Base-by-base conservation (phyloP, 2,113 vertebrate genomes). In the Cromileptes altivelis region DNA sequence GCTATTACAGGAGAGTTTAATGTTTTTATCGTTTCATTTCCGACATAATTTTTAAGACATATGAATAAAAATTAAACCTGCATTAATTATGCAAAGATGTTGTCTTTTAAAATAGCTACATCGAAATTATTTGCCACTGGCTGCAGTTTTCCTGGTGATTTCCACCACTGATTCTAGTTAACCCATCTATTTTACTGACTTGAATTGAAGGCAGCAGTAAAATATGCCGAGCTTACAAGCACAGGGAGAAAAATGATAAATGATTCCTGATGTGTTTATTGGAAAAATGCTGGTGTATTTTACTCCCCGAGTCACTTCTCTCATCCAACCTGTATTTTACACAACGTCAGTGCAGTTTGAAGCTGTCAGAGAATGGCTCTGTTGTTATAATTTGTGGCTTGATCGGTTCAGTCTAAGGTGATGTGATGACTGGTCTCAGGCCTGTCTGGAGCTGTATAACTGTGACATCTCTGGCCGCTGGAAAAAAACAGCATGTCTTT, bases 191-290 rank as follows among this genome's bases (percentile, higher is more conserved):
- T 75, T 70, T 9, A 55, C 65, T 72, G 78, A 87, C 68, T 75
- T 75, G 63, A 84, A 85, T 72, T 81, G 67, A 76, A 88, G 47
- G 70, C 68, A 81, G 75, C 75, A 89, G 76, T 67, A 47, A 89
- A 78, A 82, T 74, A 70, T 79, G 50, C 73, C 55, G 79, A 68
- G 70, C 15, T 63, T 19, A 45, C 64, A 40, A 23, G 50, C 61
- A 40, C 75, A 75, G 61, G 30, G 60, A 68, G 67, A 79, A 84
- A 83, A 82, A 87, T 33, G 70, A 82, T 84, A 85, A 85, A 91
- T 70, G 89, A 86, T 82, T 85, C 89, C 77, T 85, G 76, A 75
- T 89, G 86, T 83, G 75, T 90, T 85, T 78, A 87, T 85, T 74
- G 84, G 57, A 58, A 82, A 68, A 76, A 86, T 81, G 15, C 70